These are phyloP conservation scores for Metalampra italica DNA, from an alignment of 2,888 invertebrate species.

Conservation along the genomic window DNA sequence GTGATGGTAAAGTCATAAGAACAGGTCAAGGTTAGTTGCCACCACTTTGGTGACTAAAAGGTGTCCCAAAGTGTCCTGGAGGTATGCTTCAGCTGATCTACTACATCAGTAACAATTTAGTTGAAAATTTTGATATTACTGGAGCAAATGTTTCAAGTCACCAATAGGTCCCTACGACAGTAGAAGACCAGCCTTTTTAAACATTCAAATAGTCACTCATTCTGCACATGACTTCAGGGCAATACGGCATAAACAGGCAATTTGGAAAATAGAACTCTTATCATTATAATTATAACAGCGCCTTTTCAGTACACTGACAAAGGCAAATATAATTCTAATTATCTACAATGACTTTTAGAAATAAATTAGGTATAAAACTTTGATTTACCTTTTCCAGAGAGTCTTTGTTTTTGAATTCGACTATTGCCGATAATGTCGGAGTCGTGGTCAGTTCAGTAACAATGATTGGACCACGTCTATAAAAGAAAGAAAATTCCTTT, in stretches of 20 bases:
- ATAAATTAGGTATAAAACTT: constrained; percentile 68
- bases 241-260: constrained; percentile 35
- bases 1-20: neutral
- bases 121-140: constrained; percentile 26
- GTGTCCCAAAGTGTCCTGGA: constrained; percentile 26
- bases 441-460: constrained; percentile 78
- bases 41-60: constrained; percentile 1
- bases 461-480: constrained; percentile 78
- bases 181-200: constrained; percentile 65
- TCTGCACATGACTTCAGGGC: constrained; percentile 45
- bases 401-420: constrained; percentile 79
- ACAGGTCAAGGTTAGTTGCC: neutral
- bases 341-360: constrained; percentile 32
- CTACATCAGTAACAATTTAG: constrained; percentile 27
- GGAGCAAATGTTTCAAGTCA: constrained; percentile 17
- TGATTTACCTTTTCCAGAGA: constrained; percentile 74
- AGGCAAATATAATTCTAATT: constrained; percentile 30
- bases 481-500: constrained; percentile 74
- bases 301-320: constrained; percentile 27
- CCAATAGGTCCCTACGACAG: constrained; percentile 23
- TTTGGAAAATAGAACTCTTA: constrained; percentile 58
- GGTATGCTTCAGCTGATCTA: constrained; percentile 48
- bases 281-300: constrained; percentile 42
- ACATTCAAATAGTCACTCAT: constrained; percentile 77
- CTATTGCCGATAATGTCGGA: constrained; percentile 78